Percentiles rank a stretch among this genome's conserved stretches.
Evolutionary conservation across 2,888 invertebrate genomes (phyloP).

Genomic region (Platycnemis pennipes): DNA sequence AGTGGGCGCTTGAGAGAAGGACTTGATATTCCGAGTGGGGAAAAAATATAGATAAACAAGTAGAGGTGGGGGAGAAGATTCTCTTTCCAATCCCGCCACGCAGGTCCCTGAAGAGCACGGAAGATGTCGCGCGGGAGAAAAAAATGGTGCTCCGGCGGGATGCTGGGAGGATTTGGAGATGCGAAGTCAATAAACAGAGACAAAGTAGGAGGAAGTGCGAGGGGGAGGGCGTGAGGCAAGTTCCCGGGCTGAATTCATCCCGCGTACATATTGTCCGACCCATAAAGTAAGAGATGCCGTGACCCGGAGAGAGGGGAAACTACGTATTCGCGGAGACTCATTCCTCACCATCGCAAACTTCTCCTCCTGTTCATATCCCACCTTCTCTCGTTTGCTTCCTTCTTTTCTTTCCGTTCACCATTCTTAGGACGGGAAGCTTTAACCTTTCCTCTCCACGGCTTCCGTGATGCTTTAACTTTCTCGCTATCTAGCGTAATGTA

Average conservation of each 20-base stretch:
- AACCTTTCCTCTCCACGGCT: no score
- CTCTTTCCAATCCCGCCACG: background rate
- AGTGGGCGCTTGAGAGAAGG: background rate
- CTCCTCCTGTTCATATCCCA: background rate
- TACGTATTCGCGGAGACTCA: background rate
- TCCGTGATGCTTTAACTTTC: no score
- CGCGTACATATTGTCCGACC: conserved; percentile 18
- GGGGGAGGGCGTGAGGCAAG: no score
- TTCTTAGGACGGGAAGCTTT: no score
- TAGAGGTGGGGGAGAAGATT: background rate
- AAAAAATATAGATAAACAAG: background rate
- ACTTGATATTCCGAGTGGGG: background rate
- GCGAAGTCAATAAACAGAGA: background rate
- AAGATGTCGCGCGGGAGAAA: background rate
- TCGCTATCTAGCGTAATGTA: no score
- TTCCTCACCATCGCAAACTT: background rate
- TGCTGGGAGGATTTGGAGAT: background rate
- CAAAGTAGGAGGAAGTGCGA: background rate
- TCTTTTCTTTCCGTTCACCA: no score
- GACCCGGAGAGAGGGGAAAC: background rate
- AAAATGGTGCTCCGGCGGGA: background rate
- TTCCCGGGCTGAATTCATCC: background rate
- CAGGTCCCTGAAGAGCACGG: background rate
- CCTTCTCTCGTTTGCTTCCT: background rate
- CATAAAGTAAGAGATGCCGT: background rate